Evolutionary conservation across 2,888 invertebrate genomes (phyloP).

Genomic region (Apodemia mormo): DNA sequence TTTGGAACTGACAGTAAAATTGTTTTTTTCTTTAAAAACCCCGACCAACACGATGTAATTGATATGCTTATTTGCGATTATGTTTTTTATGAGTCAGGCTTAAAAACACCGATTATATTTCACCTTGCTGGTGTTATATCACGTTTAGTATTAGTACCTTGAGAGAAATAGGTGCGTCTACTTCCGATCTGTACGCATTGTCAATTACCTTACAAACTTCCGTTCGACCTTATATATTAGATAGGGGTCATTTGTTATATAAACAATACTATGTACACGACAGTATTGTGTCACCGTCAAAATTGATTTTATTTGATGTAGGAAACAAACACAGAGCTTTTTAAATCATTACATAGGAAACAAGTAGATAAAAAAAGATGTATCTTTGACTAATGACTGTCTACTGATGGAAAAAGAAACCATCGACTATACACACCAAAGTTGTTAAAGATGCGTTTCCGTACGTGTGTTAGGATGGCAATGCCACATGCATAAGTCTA

Average conservation of each 20-base stretch:
- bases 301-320: neutral
- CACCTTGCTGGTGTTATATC: slow-evolving; percentile 42
- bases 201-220: slow-evolving; percentile 39
- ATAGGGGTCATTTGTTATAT: slow-evolving; percentile 33
- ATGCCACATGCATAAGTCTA: no score
- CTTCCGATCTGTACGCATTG: slow-evolving; percentile 45
- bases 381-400: no score
- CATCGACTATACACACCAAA: no score
- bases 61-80: neutral
- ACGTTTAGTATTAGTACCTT: slow-evolving; percentile 35
- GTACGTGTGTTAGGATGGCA: no score
- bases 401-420: no score
- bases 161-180: slow-evolving; percentile 35
- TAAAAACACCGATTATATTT: slow-evolving; percentile 11
- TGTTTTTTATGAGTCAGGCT: neutral
- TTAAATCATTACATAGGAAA: no score
- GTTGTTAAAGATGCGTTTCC: no score
- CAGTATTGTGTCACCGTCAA: neutral
- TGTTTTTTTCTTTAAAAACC: no score
- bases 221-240: slow-evolving; percentile 42
- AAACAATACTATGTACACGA: slow-evolving; percentile 5
- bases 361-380: no score
- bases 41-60: neutral
- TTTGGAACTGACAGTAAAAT: no score
- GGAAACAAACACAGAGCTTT: no score